Evolutionary conservation across 2,888 invertebrate genomes (phyloP), one percentile per base, ranked within the genome.

Genomic region (Labia minor): DNA sequence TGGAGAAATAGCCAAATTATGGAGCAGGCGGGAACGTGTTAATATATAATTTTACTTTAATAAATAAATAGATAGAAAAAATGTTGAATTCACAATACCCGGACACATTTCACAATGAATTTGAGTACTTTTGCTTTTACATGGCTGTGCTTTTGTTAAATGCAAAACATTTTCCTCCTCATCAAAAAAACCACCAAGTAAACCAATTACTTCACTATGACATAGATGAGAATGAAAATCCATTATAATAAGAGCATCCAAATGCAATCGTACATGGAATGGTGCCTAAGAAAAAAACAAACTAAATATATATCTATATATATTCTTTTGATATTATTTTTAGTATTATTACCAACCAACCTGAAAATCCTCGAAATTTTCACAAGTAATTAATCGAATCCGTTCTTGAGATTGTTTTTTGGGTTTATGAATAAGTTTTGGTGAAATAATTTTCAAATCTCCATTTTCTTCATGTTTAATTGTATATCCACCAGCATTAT

Each of bases 61-160:
- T n/a, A n/a, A n/a, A n/a, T n/a, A n/a, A n/a, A n/a, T n/a, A n/a
- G n/a, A n/a, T n/a, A n/a, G n/a, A n/a, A n/a, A n/a, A n/a, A n/a
- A n/a, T n/a, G n/a, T n/a, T n/a, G n/a, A n/a, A n/a, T n/a, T n/a
- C n/a, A n/a, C n/a, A n/a, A n/a, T 70, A 85, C 86, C 85, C 1
- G 89, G 88, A 72, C 88, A 88, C 88, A 89, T 89, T 72, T 90
- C 89, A 75, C 89, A 89, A 77, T 87, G 87, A 66, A 86, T 85
- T 4, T 81, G 79, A 66, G 83, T 83, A 66, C 84, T 84, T 21
- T 85, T 80, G 70, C 87, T 88, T 66, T 80, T 79, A 72, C 87
- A 88, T 0, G 86, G 84, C 16, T 83, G 79, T 74, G 88, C 88
- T 67, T 79, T 77, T 26, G 76, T 76, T 69, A 85, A 78, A 19